Evolutionary conservation across 2,888 invertebrate species (phyloP).

Genomic region (Oxytorus armatus): DNA sequence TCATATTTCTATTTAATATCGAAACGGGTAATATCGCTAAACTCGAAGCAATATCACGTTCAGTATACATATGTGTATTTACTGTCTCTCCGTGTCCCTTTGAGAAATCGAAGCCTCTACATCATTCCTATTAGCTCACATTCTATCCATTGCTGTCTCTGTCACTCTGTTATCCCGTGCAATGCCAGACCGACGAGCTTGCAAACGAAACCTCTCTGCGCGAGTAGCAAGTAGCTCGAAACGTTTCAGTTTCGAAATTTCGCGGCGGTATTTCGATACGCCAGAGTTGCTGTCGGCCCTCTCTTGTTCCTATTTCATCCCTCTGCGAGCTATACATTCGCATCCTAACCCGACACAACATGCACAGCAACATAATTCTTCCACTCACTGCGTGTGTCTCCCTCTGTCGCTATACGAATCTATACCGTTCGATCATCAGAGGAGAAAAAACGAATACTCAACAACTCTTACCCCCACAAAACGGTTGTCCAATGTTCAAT

Average conservation of each 20-base stretch:
- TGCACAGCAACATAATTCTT: slow-evolving; percentile 8
- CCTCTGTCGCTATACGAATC: not conserved
- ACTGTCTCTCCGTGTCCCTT: not conserved
- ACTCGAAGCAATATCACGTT: slow-evolving; percentile 28
- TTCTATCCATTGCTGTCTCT: slow-evolving; percentile 11
- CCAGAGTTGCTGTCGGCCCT: not conserved
- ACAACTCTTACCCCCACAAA: not conserved
- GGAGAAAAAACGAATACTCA: slow-evolving; percentile 14
- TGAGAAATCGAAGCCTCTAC: slow-evolving; percentile 17
- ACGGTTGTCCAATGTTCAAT: not conserved
- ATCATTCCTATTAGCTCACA: not conserved
- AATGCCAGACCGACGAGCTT: slow-evolving; percentile 27
- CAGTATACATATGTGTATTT: not conserved
- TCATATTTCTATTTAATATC: too few relatives aligned
- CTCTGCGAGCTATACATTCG: slow-evolving; percentile 9
- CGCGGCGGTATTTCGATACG: slow-evolving; percentile 9
- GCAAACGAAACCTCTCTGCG: slow-evolving; percentile 40
- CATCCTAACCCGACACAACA: slow-evolving; percentile 1
- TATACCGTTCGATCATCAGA: not conserved
- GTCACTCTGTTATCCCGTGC: slow-evolving; percentile 6
- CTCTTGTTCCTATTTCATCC: not conserved
- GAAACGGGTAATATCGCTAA: slow-evolving; percentile 15
- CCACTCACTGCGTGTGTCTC: not conserved
- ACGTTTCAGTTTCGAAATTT: slow-evolving; percentile 41
- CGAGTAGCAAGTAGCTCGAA: slow-evolving; percentile 1